Base-by-base conservation (phyloP, 1,140 invertebrate genomes). In the Bilobella aurantiaca region DNA sequence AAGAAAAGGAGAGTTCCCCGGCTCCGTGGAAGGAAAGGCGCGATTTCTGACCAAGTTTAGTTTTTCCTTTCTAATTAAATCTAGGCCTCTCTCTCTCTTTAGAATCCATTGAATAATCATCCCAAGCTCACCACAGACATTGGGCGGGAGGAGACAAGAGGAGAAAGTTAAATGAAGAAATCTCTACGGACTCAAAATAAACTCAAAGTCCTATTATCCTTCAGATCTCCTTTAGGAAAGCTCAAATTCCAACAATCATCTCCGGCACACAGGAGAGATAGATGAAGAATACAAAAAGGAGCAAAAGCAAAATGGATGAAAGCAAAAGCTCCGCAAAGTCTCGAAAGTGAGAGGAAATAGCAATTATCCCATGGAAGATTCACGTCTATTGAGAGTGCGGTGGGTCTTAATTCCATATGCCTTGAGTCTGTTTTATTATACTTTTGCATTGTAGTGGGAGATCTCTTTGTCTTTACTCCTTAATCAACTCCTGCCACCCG, bases 31-130 rank as follows among this genome's bases (percentile, higher is more conserved):
- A n/a, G 8, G n/a, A n/a, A 42, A 42, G 37, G 8, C n/a, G 37
- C 8, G 37, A n/a, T 42, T 8, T 12, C 37, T 42, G 37, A 12
- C 8, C 37, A 42, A n/a, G 58, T 65, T 46, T 65, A 69, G 67
- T 70, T 70, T 67, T 66, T 64, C 69, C 68, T 71, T 68, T 68
- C 69, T 71, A 71, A 71, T 71, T 71, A 71, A 71, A 71, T 71
- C 62, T 71, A 65, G 63, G 63, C 53, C 49, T 46, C 57, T 63
- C 63, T 42, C 63, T 66, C 46, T 65, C 64, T 65, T 58, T 5
- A 53, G 63, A 67, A 63, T 49, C 63, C 66, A 70, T 70, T 70
- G 69, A 70, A 67, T 70, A 64, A 70, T 70, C 69, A 67, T 70
- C 65, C 65, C 34, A 27, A 21, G n/a, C 57, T 5, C 28, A 59